Conservation (phyloP, 2,888 invertebrate genomes). For the Timema podura region DNA sequence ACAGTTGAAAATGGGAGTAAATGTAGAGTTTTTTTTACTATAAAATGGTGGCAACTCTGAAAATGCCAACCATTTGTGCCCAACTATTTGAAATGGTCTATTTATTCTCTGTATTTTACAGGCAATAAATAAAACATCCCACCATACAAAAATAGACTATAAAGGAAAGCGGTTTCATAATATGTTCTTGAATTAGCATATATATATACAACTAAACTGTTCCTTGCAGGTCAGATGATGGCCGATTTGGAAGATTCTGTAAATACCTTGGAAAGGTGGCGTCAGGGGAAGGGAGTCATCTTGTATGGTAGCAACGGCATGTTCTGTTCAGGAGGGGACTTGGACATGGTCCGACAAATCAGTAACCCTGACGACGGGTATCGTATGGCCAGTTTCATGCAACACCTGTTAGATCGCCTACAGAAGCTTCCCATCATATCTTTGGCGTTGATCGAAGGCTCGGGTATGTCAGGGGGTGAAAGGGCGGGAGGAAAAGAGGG, state of each 20-base stretch:
- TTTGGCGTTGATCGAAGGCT: conserved; percentile 48
- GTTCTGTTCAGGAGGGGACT: conserved; percentile 55
- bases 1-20: too few species aligned
- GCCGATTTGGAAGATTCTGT: conserved; percentile 46
- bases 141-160: too few species aligned
- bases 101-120: too few species aligned
- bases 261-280: conserved; percentile 46
- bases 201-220: too few species aligned
- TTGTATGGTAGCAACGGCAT: conserved; percentile 44
- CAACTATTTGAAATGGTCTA: too few species aligned
- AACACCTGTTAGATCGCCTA: conserved; percentile 43
- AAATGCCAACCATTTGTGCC: too few species aligned
- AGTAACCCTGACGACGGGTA: conserved; percentile 41
- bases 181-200: too few species aligned
- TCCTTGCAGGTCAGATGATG: conserved; percentile 50
- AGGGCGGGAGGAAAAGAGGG: too few species aligned
- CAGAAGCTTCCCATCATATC: conserved; percentile 47
- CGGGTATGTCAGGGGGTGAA: conserved; percentile 35
- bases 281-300: conserved; percentile 45
- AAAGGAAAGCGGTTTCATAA: too few species aligned
- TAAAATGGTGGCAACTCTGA: too few species aligned
- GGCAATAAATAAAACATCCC: too few species aligned
- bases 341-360: conserved; percentile 43
- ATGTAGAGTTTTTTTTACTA: too few species aligned
- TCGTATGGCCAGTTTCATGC: conserved; percentile 48